Evolutionary conservation across 2,888 invertebrate genomes (phyloP).

Genomic region (Phortica magna): DNA sequence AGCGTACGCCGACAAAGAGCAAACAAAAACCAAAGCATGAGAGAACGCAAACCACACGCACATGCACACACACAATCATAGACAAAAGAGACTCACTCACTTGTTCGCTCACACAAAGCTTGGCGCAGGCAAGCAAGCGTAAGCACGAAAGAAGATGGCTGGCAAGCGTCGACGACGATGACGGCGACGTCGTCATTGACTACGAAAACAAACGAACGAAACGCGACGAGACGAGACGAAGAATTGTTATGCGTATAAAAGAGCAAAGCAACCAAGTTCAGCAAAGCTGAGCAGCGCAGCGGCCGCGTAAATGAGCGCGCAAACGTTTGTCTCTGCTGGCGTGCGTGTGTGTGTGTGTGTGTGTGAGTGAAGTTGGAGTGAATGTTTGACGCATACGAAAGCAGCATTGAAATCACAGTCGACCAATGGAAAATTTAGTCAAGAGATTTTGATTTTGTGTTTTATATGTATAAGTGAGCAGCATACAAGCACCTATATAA

Average conservation of each 20-base stretch:
- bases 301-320: neutral
- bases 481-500: neutral
- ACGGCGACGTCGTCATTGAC: neutral
- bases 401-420: slow-evolving; percentile 77
- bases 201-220: slow-evolving; percentile 2
- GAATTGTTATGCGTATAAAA: slow-evolving; percentile 37
- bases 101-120: slow-evolving; percentile 40
- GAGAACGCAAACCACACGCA: slow-evolving; percentile 52
- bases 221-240: slow-evolving; percentile 43
- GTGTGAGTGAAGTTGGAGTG: slow-evolving; percentile 42
- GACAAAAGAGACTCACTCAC: slow-evolving; percentile 46
- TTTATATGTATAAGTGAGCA: slow-evolving; percentile 54
- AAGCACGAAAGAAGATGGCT: slow-evolving; percentile 35
- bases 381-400: slow-evolving; percentile 38
- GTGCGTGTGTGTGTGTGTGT: slow-evolving; percentile 38
- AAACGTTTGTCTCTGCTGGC: neutral
- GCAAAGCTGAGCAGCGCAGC: neutral
- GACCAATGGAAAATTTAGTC: slow-evolving; percentile 79
- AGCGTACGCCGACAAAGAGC: neutral
- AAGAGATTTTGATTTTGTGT: slow-evolving; percentile 78
- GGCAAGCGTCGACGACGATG: slow-evolving; percentile 7
- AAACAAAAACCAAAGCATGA: neutral
- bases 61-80: neutral
- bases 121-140: slow-evolving; percentile 37
- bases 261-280: slow-evolving; percentile 6